Conservation (phyloP, 2,113 vertebrate genomes). For the Pseudopipra pipra region DNA sequence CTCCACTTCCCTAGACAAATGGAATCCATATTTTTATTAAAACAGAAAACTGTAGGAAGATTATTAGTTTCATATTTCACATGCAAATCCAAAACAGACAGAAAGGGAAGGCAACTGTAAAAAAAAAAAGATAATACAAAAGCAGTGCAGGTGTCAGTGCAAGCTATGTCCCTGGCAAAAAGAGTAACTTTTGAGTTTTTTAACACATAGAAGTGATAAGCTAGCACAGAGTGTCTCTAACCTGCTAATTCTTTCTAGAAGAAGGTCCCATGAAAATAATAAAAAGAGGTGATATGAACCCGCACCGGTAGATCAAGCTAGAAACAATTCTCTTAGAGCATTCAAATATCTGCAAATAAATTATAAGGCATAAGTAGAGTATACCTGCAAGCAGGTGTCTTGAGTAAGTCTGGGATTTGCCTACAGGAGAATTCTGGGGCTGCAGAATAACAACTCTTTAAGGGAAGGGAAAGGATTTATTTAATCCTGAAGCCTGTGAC, state of each 20-base stretch:
- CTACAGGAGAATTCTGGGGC: not conserved
- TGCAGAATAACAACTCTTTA: not conserved
- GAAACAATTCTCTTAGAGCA: not conserved
- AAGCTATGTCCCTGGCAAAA: conserved; percentile 44
- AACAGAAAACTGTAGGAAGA: not conserved
- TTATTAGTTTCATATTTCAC: not conserved
- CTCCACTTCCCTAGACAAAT: not conserved
- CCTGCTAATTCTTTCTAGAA: conserved; percentile 40
- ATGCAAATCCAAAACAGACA: not conserved
- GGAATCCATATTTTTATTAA: not conserved
- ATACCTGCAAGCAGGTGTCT: not conserved
- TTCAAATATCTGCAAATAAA: not conserved
- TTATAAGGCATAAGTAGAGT: not conserved
- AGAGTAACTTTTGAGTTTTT: conserved; percentile 29
- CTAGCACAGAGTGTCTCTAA: conserved; percentile 49
- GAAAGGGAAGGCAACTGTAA: not conserved
- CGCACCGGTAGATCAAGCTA: not conserved
- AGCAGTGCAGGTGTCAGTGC: conserved; percentile 34
- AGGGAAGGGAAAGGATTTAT: not conserved
- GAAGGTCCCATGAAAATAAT: not conserved
- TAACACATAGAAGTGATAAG: conserved; percentile 23
- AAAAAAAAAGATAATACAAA: not conserved
- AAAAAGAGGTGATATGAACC: not conserved
- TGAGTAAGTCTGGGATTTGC: not conserved
- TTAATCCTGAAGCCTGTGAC: not conserved